These are phyloP conservation scores for Teleogryllus occipitalis DNA, from an alignment of 1,140 invertebrate species.

Conservation along the genomic window DNA sequence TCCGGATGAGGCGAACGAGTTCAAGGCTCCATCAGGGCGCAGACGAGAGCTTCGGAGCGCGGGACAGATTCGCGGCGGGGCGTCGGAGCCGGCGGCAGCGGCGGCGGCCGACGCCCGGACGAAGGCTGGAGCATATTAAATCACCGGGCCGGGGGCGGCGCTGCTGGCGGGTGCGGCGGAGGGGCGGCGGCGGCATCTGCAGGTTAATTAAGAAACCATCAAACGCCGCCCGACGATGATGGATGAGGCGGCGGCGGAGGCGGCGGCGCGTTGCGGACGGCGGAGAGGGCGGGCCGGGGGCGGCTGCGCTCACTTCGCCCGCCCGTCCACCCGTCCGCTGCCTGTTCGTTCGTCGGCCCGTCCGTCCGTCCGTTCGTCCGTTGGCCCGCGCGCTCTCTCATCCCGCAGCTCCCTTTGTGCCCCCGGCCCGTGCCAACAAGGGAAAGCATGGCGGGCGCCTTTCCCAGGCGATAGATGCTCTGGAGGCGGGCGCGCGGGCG, in stretches of 20 bases:
- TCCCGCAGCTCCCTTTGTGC: neutral
- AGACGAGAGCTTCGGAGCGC: neutral
- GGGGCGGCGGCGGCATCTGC: neutral
- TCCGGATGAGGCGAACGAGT: neutral
- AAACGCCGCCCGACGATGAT: neutral
- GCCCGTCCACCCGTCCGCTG: neutral
- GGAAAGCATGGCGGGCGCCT: neutral
- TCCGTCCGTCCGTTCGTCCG: neutral
- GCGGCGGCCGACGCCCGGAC: neutral
- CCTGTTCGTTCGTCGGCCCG: neutral
- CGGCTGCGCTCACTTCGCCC: neutral
- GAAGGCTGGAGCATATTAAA: conserved; percentile 4
- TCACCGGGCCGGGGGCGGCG: neutral
- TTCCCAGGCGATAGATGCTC: too few relatives aligned
- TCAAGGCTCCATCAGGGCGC: neutral
- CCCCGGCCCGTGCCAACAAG: neutral
- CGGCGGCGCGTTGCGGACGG: too few relatives aligned
- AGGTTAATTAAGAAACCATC: conserved; percentile 5
- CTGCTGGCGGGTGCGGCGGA: neutral
- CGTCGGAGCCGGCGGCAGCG: neutral
- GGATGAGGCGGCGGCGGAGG: neutral
- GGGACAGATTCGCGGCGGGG: neutral
- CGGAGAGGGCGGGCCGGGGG: too few relatives aligned
- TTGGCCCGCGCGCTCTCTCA: neutral
- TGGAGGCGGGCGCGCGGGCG: too few relatives aligned